Conservation (phyloP, 2,797 vertebrate genomes). For the Enteromius mattozi region DNA sequence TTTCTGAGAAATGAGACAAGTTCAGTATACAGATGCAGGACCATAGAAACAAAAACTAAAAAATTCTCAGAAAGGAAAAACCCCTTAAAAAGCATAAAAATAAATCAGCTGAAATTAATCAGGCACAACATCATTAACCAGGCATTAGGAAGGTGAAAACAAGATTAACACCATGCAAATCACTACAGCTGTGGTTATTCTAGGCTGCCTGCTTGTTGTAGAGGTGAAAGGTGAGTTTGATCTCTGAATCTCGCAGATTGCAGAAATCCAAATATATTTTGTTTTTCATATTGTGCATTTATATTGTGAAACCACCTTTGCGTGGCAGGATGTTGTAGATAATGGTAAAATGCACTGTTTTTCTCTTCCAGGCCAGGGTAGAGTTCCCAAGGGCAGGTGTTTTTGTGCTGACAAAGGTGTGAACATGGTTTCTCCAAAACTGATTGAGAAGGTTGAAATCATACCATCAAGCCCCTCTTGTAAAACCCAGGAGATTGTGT, state of each 20-base stretch:
- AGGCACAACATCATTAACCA: background rate
- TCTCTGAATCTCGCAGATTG: background rate
- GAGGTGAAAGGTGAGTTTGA: constrained; percentile 40
- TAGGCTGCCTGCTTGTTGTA: constrained; percentile 31
- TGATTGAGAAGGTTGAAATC: constrained; percentile 46
- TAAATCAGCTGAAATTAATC: background rate
- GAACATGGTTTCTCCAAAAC: constrained; percentile 33
- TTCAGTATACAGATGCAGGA: background rate
- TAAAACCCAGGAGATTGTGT: constrained; percentile 53
- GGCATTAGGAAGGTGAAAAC: background rate
- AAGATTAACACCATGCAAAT: background rate
- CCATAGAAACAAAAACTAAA: constrained; percentile 32
- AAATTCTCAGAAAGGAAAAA: background rate
- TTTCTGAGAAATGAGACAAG: constrained; percentile 25
- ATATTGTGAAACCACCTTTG: background rate
- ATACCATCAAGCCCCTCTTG: constrained; percentile 42
- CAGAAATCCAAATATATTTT: background rate
- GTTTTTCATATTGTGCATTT: constrained; percentile 1
- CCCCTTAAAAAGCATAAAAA: constrained; percentile 11
- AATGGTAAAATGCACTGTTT: background rate
- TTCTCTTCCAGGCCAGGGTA: constrained; percentile 41
- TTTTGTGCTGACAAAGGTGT: constrained; percentile 29
- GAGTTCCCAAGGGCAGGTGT: constrained; percentile 27
- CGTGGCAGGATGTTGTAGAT: background rate
- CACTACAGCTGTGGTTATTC: constrained; percentile 17